Evolutionary conservation across 2,888 invertebrate species (phyloP).

Genomic region (Pheosia tremula): DNA sequence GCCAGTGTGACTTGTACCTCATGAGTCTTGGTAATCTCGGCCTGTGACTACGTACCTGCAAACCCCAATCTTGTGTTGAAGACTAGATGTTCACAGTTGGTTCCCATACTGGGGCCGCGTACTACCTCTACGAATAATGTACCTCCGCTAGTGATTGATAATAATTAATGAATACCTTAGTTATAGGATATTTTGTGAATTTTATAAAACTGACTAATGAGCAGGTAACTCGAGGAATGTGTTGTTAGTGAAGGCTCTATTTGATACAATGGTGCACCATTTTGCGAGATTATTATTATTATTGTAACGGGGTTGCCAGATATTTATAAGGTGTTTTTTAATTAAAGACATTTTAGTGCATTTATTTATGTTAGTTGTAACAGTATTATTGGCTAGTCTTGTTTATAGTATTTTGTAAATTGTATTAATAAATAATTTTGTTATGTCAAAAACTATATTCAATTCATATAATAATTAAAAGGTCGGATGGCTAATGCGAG

Average conservation of each 20-base stretch:
- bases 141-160: background rate
- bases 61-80: no score
- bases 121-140: background rate
- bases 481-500: no score
- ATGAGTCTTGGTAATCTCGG: no score
- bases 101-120: no score
- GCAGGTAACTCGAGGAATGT: background rate
- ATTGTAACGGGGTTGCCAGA: background rate
- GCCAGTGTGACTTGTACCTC: no score
- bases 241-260: background rate
- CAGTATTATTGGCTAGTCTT: conserved; percentile 60
- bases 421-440: conserved; percentile 40
- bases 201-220: background rate
- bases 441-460: conserved; percentile 28
- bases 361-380: conserved; percentile 45
- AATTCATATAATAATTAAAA: conserved; percentile 2
- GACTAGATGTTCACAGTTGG: no score
- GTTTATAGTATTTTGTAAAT: conserved; percentile 44
- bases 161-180: background rate
- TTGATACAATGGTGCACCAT: no score
- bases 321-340: background rate
- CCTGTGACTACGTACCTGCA: no score
- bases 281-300: no score
- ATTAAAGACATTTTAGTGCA: conserved; percentile 39
- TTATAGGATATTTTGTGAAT: background rate